A percentile compares a stretch with the other conserved stretches of the same genome.
Conservation (phyloP, 2,888 invertebrate species). For the Microplitis manilae region DNA sequence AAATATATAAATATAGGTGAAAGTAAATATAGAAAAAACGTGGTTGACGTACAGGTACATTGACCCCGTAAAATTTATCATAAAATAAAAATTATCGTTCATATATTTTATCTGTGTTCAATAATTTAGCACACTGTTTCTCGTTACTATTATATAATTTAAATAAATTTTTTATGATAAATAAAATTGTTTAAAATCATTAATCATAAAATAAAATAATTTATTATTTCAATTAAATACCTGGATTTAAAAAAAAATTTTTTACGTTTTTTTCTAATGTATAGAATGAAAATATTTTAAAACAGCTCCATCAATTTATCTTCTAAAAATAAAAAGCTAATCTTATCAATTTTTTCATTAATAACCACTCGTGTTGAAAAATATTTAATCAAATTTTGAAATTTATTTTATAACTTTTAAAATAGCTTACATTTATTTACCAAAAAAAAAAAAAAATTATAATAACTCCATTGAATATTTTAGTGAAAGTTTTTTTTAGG, state of each 20-base stretch:
- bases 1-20: background rate
- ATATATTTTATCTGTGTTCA: background rate
- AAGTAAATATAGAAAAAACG: background rate
- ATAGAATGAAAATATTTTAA: background rate
- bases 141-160: background rate
- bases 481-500: background rate
- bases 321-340: background rate
- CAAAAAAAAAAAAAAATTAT: background rate
- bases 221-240: too few species aligned
- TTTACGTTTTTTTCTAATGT: background rate
- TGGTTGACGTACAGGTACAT: background rate
- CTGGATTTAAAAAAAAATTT: too few species aligned
- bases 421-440: too few species aligned
- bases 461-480: background rate
- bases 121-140: background rate
- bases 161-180: background rate
- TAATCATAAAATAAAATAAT: background rate
- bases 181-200: background rate
- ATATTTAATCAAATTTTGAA: background rate
- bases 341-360: background rate
- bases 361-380: background rate
- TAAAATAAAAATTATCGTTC: background rate
- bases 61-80: conserved; percentile 1
- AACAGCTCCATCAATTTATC: background rate
- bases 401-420: background rate